Evolutionary conservation across 2,888 invertebrate genomes (phyloP), one percentile per base, ranked within the genome.

Genomic region (Flexamia atlantica): DNA sequence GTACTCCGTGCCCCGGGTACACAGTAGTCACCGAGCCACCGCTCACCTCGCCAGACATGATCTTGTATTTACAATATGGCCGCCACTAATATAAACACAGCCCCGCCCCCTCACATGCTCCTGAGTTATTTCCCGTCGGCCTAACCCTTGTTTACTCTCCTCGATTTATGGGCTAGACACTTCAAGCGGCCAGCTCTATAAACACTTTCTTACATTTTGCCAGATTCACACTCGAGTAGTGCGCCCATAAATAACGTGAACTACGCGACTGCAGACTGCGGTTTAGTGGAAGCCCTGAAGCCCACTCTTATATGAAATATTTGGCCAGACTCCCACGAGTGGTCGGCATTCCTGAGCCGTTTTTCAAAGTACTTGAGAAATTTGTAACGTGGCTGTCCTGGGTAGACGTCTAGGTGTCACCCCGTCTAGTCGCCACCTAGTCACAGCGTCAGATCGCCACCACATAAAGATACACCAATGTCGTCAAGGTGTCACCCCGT

Each of bases 121-220:
- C 72, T 72, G 72, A 72, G 72, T 72, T 72, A 72, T 72, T 23
- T 20, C n/a, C 40, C 40, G 72, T 72, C 72, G 40, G 72, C 20
- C 72, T 72, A 40, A 72, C 72, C 72, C 72, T 72, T 72, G 72
- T 72, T 72, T 72, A 72, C 72, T 40, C 30, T 28, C 72, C 17
- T 42, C 36, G 72, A 72, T 72, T 72, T 72, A 72, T 72, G 40
- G 72, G 20, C 72, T 72, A 72, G 72, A 72, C 72, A 36, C 72
- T 72, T 40, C 72, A 72, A 40, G 40, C 72, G 72, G 17, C 72
- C 72, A 72, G 40, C 72, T 72, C 72, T 40, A 72, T 72, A 72
- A 72, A 72, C 72, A 72, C 64, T 64, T 64, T 14, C 72, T 72
- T 72, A 72, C 72, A 72, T 72, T 72, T 72, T 72, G 72, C 72